Conservation (phyloP, 2,113 vertebrate species). For the Anguilla japonica region DNA sequence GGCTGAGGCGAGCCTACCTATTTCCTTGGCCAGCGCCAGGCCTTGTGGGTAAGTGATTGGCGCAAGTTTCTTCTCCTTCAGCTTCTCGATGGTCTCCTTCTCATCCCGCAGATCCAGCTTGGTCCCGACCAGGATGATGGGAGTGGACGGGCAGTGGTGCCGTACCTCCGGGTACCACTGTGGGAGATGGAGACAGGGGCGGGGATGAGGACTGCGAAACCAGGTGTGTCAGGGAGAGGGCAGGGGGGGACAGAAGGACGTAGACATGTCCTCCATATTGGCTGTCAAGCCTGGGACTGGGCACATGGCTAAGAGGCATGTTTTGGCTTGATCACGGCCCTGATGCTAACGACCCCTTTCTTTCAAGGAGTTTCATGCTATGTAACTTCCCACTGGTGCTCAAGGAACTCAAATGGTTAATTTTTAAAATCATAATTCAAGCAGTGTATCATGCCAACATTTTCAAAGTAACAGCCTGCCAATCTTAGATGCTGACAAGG, state of each 20-base stretch:
- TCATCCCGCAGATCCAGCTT: constrained; percentile 96
- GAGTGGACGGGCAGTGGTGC: constrained; percentile 96
- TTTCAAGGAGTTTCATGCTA: too few relatives aligned
- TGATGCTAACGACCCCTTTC: background rate
- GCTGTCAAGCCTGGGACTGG: background rate
- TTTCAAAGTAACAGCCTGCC: background rate
- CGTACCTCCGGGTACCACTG: constrained; percentile 97
- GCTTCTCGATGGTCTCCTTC: constrained; percentile 95
- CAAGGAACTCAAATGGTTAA: background rate
- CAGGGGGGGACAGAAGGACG: background rate
- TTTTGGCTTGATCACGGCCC: background rate
- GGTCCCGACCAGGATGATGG: constrained; percentile 95
- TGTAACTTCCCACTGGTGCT: too few relatives aligned
- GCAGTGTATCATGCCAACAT: background rate
- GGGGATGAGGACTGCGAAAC: background rate
- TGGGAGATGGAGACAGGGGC: background rate
- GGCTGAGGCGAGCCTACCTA: constrained; percentile 67
- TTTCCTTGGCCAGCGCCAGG: constrained; percentile 95
- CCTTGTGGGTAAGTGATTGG: constrained; percentile 97
- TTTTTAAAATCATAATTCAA: background rate
- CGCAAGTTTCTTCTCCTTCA: constrained; percentile 95
- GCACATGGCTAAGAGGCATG: background rate
- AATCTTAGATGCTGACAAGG: background rate
- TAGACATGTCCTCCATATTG: background rate
- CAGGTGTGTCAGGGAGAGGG: background rate